Evolutionary conservation across 2,113 vertebrate species (phyloP), one percentile per base, ranked within the genome.

Genomic region (Petroica traversi): DNA sequence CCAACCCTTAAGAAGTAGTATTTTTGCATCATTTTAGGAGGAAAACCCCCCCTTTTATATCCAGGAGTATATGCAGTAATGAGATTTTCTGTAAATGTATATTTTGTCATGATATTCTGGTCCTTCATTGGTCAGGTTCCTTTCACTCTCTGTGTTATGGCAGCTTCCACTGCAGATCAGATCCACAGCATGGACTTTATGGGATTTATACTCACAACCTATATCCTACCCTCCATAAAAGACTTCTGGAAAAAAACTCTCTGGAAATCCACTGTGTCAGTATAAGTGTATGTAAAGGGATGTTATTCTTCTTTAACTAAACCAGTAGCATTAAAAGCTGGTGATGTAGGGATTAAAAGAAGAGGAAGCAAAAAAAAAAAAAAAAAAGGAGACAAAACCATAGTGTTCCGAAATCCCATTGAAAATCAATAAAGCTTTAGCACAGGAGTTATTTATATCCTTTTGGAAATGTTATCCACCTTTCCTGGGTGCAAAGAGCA

Each of bases 401-500:
- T 18, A 41, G 81, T 34, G 48, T 45, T 93, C 58, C 6, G 2
- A 91, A 87, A 92, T 95, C 76, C 61, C 48, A 33, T 3, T 71
- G 89, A 36, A 89, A 92, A 85, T 80, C 91, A 87, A 46, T 77
- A 72, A 52, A 81, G 69, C 79, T 77, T 92, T 84, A 78, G 28
- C 57, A 51, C 17, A n/a, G 55, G 80, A 75, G 88, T 78, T 93
- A 87, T 40, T 94, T 91, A 36, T 91, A 87, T 63, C 86, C 80
- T 73, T 94, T 89, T 73, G 89, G 89, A 91, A 96, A 90, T 79
- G 89, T 88, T 93, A 80, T 4, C 67, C 67, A 54, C 43, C 92
- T 93, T 67, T 88, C 23, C 74, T 86, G 94, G 92, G 94, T 85
- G 75, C 82, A 93, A 77, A 92, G 93, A 63, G 48, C 88, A 74